Percentiles rank a stretch among this genome's conserved stretches.
Conservation (phyloP, 2,888 invertebrate species). For the Mythimna loreyi region DNA sequence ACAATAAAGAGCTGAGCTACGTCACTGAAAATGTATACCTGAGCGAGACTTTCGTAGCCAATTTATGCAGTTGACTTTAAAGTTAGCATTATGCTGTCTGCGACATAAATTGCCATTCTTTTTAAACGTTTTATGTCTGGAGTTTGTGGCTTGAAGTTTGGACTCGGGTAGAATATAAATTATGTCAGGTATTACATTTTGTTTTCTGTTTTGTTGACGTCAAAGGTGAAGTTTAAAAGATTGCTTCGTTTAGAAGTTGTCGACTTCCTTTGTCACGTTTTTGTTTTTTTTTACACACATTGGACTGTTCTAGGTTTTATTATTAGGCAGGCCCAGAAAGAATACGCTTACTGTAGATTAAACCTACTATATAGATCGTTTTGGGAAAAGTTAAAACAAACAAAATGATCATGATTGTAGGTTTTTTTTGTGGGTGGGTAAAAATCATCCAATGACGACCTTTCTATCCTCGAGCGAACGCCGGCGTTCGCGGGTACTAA, state of each 20-base stretch:
- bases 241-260: neutral
- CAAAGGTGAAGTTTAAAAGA: constrained; percentile 5
- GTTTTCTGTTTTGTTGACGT: constrained; percentile 19
- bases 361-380: too few relatives aligned
- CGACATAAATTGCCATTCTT: constrained; percentile 40
- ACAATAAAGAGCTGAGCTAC: constrained; percentile 9
- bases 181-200: constrained; percentile 7
- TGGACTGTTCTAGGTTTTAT: neutral
- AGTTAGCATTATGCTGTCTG: constrained; percentile 32
- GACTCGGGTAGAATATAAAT: constrained; percentile 25
- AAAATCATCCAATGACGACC: too few relatives aligned
- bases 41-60: constrained; percentile 3
- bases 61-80: constrained; percentile 46
- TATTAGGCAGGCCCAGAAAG: too few relatives aligned
- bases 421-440: too few relatives aligned
- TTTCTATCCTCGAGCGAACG: too few relatives aligned
- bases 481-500: too few relatives aligned
- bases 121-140: constrained; percentile 42
- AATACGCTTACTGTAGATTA: too few relatives aligned
- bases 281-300: neutral
- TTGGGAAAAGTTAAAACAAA: too few relatives aligned
- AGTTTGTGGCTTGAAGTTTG: constrained; percentile 16
- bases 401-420: too few relatives aligned
- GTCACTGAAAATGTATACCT: constrained; percentile 18
- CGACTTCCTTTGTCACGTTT: neutral